Evolutionary conservation across 2,113 vertebrate species (phyloP), one percentile per base, ranked within the genome.

Genomic region (Rhegmatorhina hoffmannsi): DNA sequence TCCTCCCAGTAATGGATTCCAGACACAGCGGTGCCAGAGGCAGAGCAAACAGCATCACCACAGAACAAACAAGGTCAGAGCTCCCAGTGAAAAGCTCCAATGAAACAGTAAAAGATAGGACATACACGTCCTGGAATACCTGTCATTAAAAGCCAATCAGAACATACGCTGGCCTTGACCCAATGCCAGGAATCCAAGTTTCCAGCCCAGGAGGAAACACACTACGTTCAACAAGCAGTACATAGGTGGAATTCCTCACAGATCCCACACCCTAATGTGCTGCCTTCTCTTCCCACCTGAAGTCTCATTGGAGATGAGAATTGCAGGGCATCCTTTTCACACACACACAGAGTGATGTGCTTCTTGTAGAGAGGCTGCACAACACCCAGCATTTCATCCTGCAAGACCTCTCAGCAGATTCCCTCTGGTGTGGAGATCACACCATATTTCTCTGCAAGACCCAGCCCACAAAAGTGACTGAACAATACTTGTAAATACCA

Each of bases 21-120:
- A 88, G 55, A 84, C 59, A 6, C 46, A 12, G 47, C 7, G 55
- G 79, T 94, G 93, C 95, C 95, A 97, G 89, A 77, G 91, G 87
- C 80, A 96, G 89, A 91, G 86, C 92, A 96, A 96, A 97, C 72
- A 97, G 93, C 49, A 92, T 46, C 80, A 64, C 81, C 91, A 92
- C 89, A 96, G 87, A 63, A 73, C 91, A 96, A 95, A 95, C 90
- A 95, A 80, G 47, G 47, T 40, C 73, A 80, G 80, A 60, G 52
- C 58, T 64, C 46, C 90, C 81, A 43, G 7, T 74, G 84, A 94
- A 97, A 96, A 96, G 82, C 89, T 47, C 89, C 95, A 81, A 66
- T 81, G 95, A 97, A 84, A 81, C 38, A 85, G 64, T 29, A 18
- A 25, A 85, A 89, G 94, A 95, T 93, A 63, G 68, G 70, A 92